Evolutionary conservation across 2,113 vertebrate species (phyloP).

Genomic region (Vireo altiloquus): DNA sequence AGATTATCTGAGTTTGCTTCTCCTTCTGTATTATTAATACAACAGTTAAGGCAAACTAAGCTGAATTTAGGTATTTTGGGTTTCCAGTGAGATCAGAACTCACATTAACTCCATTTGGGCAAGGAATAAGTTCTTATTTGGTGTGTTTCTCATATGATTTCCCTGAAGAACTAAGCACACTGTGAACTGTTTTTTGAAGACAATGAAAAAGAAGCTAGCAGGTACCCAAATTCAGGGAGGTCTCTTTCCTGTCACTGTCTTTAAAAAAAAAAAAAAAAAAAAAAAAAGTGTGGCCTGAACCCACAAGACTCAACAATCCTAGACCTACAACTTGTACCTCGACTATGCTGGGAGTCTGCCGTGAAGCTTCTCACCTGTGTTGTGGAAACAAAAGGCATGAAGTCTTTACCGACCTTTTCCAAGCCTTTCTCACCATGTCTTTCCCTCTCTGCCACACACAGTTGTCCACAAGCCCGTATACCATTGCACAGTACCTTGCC

Average conservation of each 20-base stretch:
- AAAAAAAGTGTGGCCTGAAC: not conserved
- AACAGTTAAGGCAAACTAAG: not conserved
- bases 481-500: not conserved
- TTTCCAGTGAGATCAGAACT: not conserved
- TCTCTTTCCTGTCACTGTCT: not conserved
- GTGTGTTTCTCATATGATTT: not conserved
- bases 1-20: not conserved
- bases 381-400: not conserved
- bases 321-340: not conserved
- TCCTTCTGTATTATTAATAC: not conserved
- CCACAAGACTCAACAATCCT: not conserved
- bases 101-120: not conserved
- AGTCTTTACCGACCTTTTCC: not conserved
- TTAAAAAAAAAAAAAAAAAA: not conserved
- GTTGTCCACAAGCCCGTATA: not conserved
- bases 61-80: not conserved
- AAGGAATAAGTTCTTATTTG: not conserved
- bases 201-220: not conserved
- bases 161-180: not conserved
- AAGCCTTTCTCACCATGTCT: not conserved
- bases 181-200: not conserved
- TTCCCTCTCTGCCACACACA: not conserved
- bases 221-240: not conserved
- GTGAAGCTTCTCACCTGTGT: not conserved
- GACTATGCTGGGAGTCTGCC: not conserved